These are phyloP conservation scores for Campoplex capitator DNA, from an alignment of 2,888 invertebrate species.

Conservation along the genomic window DNA sequence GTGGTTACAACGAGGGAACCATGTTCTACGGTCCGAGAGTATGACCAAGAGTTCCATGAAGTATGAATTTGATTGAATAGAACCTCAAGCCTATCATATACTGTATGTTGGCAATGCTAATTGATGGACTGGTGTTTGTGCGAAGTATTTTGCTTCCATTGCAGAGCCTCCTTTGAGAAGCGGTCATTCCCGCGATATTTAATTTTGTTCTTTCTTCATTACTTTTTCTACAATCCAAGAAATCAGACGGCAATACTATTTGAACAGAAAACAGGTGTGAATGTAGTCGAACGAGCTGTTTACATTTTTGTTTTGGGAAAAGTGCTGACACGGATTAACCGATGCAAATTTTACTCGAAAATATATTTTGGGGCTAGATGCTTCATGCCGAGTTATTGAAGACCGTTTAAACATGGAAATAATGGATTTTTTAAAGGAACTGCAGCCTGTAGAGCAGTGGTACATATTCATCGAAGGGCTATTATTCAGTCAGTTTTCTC, in stretches of 20 bases:
- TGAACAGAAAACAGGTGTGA: too few species aligned
- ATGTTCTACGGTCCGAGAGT: conserved; percentile 2
- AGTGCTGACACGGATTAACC: too few species aligned
- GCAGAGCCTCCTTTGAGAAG: background rate
- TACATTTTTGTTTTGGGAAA: too few species aligned
- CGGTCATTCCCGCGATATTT: too few species aligned
- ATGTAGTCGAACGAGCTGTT: too few species aligned
- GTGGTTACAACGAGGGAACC: conserved; percentile 25
- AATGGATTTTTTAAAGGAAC: too few species aligned
- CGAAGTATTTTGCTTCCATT: background rate
- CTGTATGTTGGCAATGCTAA: conserved; percentile 8
- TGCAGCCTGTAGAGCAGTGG: background rate
- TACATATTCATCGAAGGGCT: background rate
- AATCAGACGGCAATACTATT: too few species aligned
- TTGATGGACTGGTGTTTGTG: background rate
- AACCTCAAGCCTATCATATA: conserved; percentile 4
- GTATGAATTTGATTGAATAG: background rate
- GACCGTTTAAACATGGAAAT: too few species aligned
- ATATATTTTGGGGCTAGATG: too few species aligned
- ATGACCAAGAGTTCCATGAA: background rate
- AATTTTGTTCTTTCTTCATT: background rate
- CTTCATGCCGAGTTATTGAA: too few species aligned
- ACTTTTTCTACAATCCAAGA: background rate
- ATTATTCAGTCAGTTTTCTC: background rate
- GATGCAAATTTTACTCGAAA: too few species aligned